These are phyloP conservation scores for Diabrotica balteata DNA, from an alignment of 2,888 invertebrate genomes.

Conservation along the genomic window DNA sequence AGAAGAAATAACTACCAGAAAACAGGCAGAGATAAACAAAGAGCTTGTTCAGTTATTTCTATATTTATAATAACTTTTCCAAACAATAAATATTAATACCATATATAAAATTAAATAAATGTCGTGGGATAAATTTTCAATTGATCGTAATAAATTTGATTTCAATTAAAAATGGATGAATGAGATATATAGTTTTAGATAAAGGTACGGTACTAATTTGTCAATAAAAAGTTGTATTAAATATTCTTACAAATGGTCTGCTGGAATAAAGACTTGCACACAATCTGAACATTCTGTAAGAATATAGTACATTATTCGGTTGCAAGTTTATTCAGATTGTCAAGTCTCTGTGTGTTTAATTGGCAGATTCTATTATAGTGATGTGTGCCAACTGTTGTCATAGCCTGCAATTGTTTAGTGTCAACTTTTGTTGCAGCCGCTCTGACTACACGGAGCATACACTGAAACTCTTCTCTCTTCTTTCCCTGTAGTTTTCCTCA, in stretches of 20 bases:
- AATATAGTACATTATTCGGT: conserved; percentile 8
- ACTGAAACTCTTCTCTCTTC: conserved; percentile 42
- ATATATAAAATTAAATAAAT: too few relatives aligned
- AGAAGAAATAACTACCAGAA: too few relatives aligned
- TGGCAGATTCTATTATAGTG: conserved; percentile 58
- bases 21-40: too few relatives aligned
- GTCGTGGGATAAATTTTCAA: too few relatives aligned
- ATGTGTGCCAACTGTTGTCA: conserved; percentile 61
- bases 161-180: background rate
- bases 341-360: conserved; percentile 48
- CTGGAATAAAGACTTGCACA: conserved; percentile 38
- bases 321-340: conserved; percentile 23
- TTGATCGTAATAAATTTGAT: too few relatives aligned
- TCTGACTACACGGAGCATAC: conserved; percentile 60
- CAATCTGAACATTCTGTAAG: conserved; percentile 37
- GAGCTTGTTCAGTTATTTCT: too few relatives aligned
- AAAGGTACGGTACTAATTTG: background rate
- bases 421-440: conserved; percentile 61
- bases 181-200: background rate
- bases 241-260: conserved; percentile 34
- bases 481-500: conserved; percentile 50
- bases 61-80: too few relatives aligned
- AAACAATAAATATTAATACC: too few relatives aligned
- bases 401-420: conserved; percentile 56
- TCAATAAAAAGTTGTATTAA: background rate